Percentiles rank a stretch among this genome's conserved stretches.
phyloP scores from a whole-genome alignment of 2,797 vertebrate species.

The Sternarchorhynchus goeldii region DNA sequence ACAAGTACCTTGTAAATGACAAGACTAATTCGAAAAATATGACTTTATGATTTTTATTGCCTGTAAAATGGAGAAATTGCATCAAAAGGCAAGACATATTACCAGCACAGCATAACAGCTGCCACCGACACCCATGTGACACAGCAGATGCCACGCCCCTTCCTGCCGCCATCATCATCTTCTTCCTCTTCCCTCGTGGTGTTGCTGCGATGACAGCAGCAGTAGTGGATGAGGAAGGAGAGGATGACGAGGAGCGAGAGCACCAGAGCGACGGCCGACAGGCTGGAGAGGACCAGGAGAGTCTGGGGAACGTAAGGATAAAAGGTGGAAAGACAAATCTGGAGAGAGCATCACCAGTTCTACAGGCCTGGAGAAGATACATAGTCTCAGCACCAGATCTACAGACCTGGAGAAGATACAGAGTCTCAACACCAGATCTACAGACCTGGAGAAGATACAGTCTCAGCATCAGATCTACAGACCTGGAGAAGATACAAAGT shows the following conservation, averaged over 20 bases:
- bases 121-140: slow-evolving; percentile 90
- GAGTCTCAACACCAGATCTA: too few species aligned
- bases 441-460: too few species aligned
- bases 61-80: not conserved
- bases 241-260: slow-evolving; percentile 78
- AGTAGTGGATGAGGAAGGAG: slow-evolving; percentile 82
- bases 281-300: slow-evolving; percentile 76
- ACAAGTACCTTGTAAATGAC: too few species aligned
- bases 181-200: slow-evolving; percentile 78
- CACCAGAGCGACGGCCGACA: slow-evolving; percentile 77
- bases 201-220: slow-evolving; percentile 81
- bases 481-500: too few species aligned
- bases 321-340: not conserved
- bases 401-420: too few species aligned
- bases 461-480: too few species aligned
- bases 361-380: too few species aligned
- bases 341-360: not conserved
- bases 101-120: slow-evolving; percentile 89
- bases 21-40: too few species aligned
- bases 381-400: too few species aligned
- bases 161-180: slow-evolving; percentile 78
- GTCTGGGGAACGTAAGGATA: slow-evolving; percentile 67
- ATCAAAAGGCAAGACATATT: slow-evolving; percentile 55
- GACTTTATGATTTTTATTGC: too few species aligned
- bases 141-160: slow-evolving; percentile 85